Conservation (phyloP, 2,797 vertebrate genomes). For the Heterohyrax brucei region DNA sequence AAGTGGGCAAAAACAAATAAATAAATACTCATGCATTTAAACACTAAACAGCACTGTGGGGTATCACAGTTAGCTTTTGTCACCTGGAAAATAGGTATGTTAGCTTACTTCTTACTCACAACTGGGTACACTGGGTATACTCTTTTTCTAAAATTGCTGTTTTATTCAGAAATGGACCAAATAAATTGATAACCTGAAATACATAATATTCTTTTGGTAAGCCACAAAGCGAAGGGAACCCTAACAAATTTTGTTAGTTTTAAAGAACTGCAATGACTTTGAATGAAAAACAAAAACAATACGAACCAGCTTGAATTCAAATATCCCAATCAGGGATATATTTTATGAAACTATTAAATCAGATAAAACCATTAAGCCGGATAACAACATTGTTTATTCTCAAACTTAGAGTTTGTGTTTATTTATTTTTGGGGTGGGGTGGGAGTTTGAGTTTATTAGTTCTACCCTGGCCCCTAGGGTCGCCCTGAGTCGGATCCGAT, state of each 20-base stretch:
- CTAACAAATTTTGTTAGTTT: background rate
- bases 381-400: background rate
- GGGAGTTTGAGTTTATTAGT: background rate
- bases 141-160: slow-evolving; percentile 42
- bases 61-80: background rate
- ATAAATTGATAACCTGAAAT: slow-evolving; percentile 40
- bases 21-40: background rate
- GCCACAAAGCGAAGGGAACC: background rate
- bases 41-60: background rate
- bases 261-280: background rate
- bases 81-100: background rate
- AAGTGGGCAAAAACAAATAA: slow-evolving; percentile 28
- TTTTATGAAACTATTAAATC: background rate
- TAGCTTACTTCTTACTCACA: background rate
- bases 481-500: too few species aligned
- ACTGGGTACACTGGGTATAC: background rate
- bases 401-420: background rate
- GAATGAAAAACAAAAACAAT: background rate
- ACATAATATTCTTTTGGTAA: background rate
- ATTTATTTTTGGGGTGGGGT: too few species aligned
- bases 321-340: background rate
- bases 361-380: background rate
- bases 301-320: background rate
- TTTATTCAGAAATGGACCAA: slow-evolving; percentile 45
- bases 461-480: too few species aligned